These are phyloP conservation scores for Helicoverpa assulta DNA, from an alignment of 2,888 invertebrate genomes.

Conservation along the genomic window DNA sequence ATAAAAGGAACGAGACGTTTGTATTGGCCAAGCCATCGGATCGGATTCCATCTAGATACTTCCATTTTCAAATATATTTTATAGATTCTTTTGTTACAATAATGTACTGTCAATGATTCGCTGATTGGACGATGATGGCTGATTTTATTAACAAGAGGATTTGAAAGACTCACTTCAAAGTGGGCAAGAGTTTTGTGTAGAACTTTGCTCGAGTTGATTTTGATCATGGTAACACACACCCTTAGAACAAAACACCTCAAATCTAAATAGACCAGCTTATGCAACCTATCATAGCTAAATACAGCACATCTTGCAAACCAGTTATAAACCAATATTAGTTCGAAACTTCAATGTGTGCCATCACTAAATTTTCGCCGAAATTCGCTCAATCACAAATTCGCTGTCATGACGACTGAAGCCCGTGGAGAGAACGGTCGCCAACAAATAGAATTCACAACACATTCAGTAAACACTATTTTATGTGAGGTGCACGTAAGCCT, in stretches of 20 bases:
- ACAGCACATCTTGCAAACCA: not conserved
- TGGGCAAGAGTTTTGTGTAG: too few relatives aligned
- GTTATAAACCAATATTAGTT: conserved; percentile 1
- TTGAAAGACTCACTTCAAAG: too few relatives aligned
- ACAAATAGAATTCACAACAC: conserved; percentile 43
- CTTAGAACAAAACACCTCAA: not conserved
- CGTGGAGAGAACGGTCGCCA: conserved; percentile 25
- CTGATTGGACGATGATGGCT: too few relatives aligned
- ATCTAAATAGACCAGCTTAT: not conserved
- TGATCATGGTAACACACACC: too few relatives aligned
- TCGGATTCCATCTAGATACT: too few relatives aligned
- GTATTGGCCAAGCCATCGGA: too few relatives aligned
- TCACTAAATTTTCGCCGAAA: not conserved
- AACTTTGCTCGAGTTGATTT: too few relatives aligned
- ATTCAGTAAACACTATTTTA: conserved; percentile 37
- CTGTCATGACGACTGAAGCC: conserved; percentile 13
- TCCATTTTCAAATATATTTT: too few relatives aligned
- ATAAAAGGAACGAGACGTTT: too few relatives aligned
- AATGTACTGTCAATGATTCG: too few relatives aligned
- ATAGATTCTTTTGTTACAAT: too few relatives aligned
- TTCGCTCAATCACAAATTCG: conserved; percentile 20
- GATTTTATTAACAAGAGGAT: too few relatives aligned
- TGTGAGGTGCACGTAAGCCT: conserved; percentile 26
- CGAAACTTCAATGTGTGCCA: conserved; percentile 5
- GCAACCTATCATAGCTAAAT: not conserved